A percentile compares a stretch with the other conserved stretches of the same genome.
phyloP scores from a whole-genome alignment of 2,888 invertebrate species.

The Polylopha cassiicola region DNA sequence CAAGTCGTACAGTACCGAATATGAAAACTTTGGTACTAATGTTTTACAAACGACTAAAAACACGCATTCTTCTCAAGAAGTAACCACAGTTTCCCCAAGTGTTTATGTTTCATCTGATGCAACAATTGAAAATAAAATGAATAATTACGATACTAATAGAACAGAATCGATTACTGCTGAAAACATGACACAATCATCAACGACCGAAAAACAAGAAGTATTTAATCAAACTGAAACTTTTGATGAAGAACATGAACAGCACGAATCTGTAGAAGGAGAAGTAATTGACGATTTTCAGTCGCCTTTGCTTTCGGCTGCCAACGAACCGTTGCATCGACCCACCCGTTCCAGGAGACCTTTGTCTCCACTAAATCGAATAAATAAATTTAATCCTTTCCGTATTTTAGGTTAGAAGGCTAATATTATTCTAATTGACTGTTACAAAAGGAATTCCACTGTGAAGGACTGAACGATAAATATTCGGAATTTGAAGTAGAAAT shows the following conservation, averaged over 20 bases:
- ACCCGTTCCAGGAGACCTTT: constrained; percentile 61
- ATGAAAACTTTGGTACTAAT: no score
- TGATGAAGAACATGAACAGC: constrained; percentile 25
- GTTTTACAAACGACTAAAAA: no score
- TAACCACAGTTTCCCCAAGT: no score
- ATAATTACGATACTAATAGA: no score
- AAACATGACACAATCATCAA: constrained; percentile 19
- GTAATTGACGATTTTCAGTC: constrained; percentile 60
- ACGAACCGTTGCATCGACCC: constrained; percentile 62
- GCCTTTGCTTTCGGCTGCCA: constrained; percentile 64
- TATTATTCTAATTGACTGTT: constrained; percentile 40
- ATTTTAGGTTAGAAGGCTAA: constrained; percentile 58
- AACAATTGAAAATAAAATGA: no score
- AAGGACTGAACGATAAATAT: constrained; percentile 44
- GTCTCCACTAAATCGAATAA: constrained; percentile 46
- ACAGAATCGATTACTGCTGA: no score
- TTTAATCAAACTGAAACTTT: constrained; percentile 16
- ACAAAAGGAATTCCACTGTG: constrained; percentile 35
- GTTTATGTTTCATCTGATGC: no score
- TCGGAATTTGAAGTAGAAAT: constrained; percentile 42
- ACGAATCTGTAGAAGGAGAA: constrained; percentile 38
- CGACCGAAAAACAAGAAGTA: constrained; percentile 21
- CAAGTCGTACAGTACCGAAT: background rate
- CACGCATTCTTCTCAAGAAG: no score
- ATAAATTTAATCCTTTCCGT: constrained; percentile 70